These are phyloP conservation scores for Euplexia lucipara DNA, from an alignment of 2,888 invertebrate genomes.

Conservation along the genomic window DNA sequence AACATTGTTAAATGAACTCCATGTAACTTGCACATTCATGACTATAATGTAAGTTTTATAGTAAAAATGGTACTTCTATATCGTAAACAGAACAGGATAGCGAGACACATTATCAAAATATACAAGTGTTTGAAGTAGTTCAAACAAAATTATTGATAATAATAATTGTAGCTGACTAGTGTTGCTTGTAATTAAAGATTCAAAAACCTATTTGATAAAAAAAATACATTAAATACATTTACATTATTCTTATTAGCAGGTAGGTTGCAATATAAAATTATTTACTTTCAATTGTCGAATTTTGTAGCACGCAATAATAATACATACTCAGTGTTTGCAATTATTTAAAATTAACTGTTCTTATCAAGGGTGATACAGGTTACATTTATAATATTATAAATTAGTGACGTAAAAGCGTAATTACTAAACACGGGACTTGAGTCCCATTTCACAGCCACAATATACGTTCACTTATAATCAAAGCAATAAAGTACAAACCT, in stretches of 20 bases:
- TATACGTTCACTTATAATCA: slow-evolving; percentile 85
- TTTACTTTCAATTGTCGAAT: slow-evolving; percentile 20
- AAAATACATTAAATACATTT: slow-evolving; percentile 37
- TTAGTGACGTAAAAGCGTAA: slow-evolving; percentile 88
- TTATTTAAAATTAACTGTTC: slow-evolving; percentile 58
- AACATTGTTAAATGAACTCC: slow-evolving; percentile 47
- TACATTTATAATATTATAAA: slow-evolving; percentile 79
- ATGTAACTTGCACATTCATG: slow-evolving; percentile 48
- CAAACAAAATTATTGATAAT: slow-evolving; percentile 53
- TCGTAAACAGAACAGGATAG: slow-evolving; percentile 25
- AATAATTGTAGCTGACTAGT: slow-evolving; percentile 81
- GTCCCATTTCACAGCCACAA: slow-evolving; percentile 89
- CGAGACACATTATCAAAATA: slow-evolving; percentile 35
- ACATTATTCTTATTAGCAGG: slow-evolving; percentile 50
- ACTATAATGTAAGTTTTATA: slow-evolving; percentile 45
- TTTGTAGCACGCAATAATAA: slow-evolving; percentile 35
- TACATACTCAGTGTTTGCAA: slow-evolving; percentile 52
- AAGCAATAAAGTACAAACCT: slow-evolving; percentile 86
- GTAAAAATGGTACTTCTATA: slow-evolving; percentile 24
- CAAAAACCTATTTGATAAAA: slow-evolving; percentile 48
- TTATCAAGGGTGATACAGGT: slow-evolving; percentile 65
- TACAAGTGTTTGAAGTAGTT: slow-evolving; percentile 51
- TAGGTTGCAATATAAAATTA: slow-evolving; percentile 37
- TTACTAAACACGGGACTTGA: slow-evolving; percentile 83
- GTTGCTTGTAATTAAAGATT: slow-evolving; percentile 76